Base-by-base conservation (phyloP, 2,113 vertebrate genomes). In the Stictonetta naevosa region DNA sequence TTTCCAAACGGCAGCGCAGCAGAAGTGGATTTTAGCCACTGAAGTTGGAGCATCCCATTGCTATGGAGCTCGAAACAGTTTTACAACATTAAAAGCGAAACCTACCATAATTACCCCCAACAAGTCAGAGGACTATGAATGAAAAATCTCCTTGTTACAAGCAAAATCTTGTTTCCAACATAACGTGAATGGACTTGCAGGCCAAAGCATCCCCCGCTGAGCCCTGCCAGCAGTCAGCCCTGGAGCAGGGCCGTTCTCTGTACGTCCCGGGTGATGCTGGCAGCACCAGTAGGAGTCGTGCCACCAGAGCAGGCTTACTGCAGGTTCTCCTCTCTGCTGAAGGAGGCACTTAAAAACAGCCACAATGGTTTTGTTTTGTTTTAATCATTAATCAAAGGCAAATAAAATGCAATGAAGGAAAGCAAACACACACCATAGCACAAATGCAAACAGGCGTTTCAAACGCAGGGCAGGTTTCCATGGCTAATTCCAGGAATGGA, bases 1-100 rank as follows among this genome's bases (percentile, higher is more conserved):
- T 96, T 96, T 95, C 90, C 95, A 83, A 28, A 46, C 7, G 36
- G 63, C 75, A 91, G 63, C 42, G 71, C 64, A 77, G 92, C 94
- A 87, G 71, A 88, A 21, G 17, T 48, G 77, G 72, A 69, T 92
- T 96, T 96, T 85, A 90, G 81, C 91, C 87, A 77, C 74, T 6
- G 64, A 86, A 85, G 64, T 21, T 76, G 48, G 48, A 91, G 80
- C 64, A 88, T 26, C 26, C 73, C 75, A 42, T 58, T 94, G 88
- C 93, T 86, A 48, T 15, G 1, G 85, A 96, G 76, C 44, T 96
- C 33, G 8, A 52, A 79, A 33, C 52, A 40, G 31, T 18, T 80
- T 84, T 94, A 60, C 67, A 81, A 96, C 71, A 11, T 38, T 13
- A 23, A 80, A 73, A 71, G 52, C 62, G 56, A 29, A 83, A 44